A percentile compares a stretch with the other conserved stretches of the same genome.
Evolutionary conservation across 2,888 invertebrate genomes (phyloP).

Genomic region (Ophioninae sp.): DNA sequence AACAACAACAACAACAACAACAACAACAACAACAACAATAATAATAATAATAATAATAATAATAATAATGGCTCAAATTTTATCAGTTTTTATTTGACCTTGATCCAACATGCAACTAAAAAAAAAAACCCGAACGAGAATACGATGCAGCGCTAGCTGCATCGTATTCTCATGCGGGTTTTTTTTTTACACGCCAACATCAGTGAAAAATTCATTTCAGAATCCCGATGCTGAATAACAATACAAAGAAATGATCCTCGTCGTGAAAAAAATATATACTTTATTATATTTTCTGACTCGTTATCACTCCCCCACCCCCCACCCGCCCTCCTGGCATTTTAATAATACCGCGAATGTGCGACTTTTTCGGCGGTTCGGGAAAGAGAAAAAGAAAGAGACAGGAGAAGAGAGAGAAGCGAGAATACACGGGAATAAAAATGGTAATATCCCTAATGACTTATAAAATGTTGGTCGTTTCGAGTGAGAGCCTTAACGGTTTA

Average conservation of each 20-base stretch:
- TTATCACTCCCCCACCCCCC: constrained; percentile 25
- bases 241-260: too few relatives aligned
- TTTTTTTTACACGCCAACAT: too few relatives aligned
- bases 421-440: constrained; percentile 55
- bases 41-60: too few relatives aligned
- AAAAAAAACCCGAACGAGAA: too few relatives aligned
- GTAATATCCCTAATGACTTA: constrained; percentile 62
- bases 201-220: background rate
- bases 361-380: constrained; percentile 44
- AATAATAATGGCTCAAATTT: too few relatives aligned
- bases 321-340: too few relatives aligned
- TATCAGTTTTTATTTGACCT: too few relatives aligned
- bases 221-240: background rate
- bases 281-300: constrained; percentile 27
- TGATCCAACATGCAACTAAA: too few relatives aligned
- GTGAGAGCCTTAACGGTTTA: constrained; percentile 63
- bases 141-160: background rate
- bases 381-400: constrained; percentile 7
- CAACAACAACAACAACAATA: too few relatives aligned
- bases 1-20: too few relatives aligned
- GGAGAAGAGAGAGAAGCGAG: background rate
- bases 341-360: constrained; percentile 3
- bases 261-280: too few relatives aligned
- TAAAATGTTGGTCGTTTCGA: constrained; percentile 63
- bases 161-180: background rate